These are phyloP conservation scores for Galemys pyrenaicus DNA, from an alignment of 2,113 vertebrate genomes.

Conservation along the genomic window DNA sequence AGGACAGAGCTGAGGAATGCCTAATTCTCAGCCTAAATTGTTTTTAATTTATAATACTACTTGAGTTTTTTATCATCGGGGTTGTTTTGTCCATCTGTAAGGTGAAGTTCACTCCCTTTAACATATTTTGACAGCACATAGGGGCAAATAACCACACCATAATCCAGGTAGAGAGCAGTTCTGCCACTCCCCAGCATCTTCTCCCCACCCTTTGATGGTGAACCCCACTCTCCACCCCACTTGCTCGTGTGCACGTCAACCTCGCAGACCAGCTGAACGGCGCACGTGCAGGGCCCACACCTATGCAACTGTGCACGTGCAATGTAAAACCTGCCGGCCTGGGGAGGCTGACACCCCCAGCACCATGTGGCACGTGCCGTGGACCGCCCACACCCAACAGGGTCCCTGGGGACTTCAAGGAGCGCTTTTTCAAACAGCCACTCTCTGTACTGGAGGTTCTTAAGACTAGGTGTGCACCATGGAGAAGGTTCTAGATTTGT, in stretches of 20 bases:
- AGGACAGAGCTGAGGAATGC: neutral
- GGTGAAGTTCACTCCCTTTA: neutral
- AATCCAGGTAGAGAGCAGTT: neutral
- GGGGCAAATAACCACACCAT: neutral
- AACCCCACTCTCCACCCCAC: neutral
- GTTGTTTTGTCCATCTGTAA: neutral
- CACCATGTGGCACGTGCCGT: too few relatives aligned
- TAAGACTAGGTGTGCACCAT: accelerated
- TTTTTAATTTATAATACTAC: neutral
- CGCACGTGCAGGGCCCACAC: accelerated
- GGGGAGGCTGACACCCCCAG: too few relatives aligned
- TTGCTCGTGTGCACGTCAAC: neutral
- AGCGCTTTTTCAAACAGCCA: neutral
- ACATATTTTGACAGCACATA: neutral
- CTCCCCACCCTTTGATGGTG: neutral
- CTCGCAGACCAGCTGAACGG: neutral
- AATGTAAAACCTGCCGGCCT: neutral
- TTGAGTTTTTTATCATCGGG: neutral
- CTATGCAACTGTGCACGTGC: accelerated
- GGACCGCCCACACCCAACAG: too few relatives aligned
- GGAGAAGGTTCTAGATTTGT: neutral
- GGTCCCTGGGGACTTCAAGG: too few relatives aligned
- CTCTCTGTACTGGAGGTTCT: too few relatives aligned
- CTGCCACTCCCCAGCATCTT: neutral
- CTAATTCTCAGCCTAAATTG: neutral